Base-by-base conservation (phyloP, 2,113 vertebrate species). In the Sylvia atricapilla region DNA sequence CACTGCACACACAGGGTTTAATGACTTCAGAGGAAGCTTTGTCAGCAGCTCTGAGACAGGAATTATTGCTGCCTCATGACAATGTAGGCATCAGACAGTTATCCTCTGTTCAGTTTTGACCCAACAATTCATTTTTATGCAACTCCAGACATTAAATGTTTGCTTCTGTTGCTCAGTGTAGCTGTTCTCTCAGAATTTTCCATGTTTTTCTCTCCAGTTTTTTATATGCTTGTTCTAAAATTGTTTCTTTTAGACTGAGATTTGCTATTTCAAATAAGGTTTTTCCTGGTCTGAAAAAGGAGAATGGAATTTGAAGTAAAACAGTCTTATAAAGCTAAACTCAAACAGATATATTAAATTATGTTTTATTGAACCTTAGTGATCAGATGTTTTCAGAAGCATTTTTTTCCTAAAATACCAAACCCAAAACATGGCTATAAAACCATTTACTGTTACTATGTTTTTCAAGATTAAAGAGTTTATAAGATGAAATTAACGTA, bases 191-290 rank as follows among this genome's bases (percentile, higher is more conserved):
- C 49, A 80, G n/a, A 55, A 84, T 73, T 75, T 93, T 83, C 31
- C 41, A 78, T 15, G 44, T 44, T 63, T 63, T 72, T 86, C 23
- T 56, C 35, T 90, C 46, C 46, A 52, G 5, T 41, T 69, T 81
- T 96, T 84, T 77, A 60, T n/a, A 10, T 7, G 33, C 46, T 46
- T 23, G 15, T 68, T 79, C 24, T 89, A 46, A 95, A 97, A 86
- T 56, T 56, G 2, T 58, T 84, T 8, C 22, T 81, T 81, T 55
- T 83, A 28, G 19, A 33, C 20, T 72, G 41, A n/a, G 78, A 79
- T 46, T 78, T 88, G 15, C 11, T 70, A 50, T 81, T 92, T 82
- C 22, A 72, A 39, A 3, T 33, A 6, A 27, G 6, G 5, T 18
- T 77, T 67, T 77, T 19, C 20, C 14, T 30, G 3, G 6, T 47